Conservation (phyloP, 2,888 invertebrate species). For the Cataglyphis albicans region DNA sequence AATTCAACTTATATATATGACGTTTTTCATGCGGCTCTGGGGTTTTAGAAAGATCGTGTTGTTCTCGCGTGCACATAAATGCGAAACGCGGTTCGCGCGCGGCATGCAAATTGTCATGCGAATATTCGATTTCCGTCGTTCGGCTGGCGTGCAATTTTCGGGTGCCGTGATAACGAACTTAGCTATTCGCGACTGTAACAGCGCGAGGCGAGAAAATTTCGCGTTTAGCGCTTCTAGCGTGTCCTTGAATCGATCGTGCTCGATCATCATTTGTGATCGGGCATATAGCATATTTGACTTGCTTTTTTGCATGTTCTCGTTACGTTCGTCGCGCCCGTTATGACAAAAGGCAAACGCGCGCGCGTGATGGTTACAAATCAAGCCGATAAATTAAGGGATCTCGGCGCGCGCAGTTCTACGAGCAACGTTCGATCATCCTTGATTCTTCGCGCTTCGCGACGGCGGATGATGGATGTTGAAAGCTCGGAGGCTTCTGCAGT, state of each 20-base stretch:
- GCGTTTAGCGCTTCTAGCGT: constrained; percentile 25
- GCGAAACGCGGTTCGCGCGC: constrained; percentile 21
- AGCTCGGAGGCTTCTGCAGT: constrained; percentile 3
- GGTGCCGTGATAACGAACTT: constrained; percentile 11
- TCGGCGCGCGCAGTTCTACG: constrained; percentile 21
- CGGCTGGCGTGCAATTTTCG: constrained; percentile 48
- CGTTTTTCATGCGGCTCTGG: too few species aligned
- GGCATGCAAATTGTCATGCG: constrained; percentile 41
- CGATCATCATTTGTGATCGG: constrained; percentile 29
- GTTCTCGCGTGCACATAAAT: constrained; percentile 29
- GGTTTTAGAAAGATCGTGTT: constrained; percentile 9
- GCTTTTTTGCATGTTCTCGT: constrained; percentile 32
- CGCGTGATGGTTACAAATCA: constrained; percentile 51
- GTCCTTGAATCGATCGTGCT: constrained; percentile 35
- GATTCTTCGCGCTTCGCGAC: constrained; percentile 35
- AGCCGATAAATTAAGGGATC: constrained; percentile 55
- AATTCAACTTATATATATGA: not conserved
- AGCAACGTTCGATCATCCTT: constrained; percentile 54
- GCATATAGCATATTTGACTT: constrained; percentile 37
- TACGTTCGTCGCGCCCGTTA: constrained; percentile 26
- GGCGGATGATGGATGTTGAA: constrained; percentile 47
- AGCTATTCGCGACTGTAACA: constrained; percentile 12
- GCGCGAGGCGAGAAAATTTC: constrained; percentile 27
- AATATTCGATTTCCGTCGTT: constrained; percentile 43
- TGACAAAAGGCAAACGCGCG: not conserved